Evolutionary conservation across 2,113 vertebrate genomes (phyloP), one percentile per base, ranked within the genome.

Genomic region (Tonatia bakeri): DNA sequence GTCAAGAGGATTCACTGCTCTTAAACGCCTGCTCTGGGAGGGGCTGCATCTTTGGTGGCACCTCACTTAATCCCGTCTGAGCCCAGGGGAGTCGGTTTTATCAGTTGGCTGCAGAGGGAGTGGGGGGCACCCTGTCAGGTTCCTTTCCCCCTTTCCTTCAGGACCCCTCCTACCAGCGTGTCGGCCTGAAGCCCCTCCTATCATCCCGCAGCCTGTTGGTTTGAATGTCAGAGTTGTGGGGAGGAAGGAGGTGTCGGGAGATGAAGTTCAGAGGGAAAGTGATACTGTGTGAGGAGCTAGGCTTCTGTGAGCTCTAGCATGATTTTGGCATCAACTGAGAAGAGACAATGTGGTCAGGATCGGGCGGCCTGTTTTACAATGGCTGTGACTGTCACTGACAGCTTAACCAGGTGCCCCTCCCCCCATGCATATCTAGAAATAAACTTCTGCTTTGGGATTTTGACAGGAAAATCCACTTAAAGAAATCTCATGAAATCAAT

Each of bases 211-310:
- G 15, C 89, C 22, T 85, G 56, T 52, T 36, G 22, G 20, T 76
- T 89, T 72, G 36, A 40, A 50, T 76, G 64, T 97, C 77, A 75
- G 93, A 45, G 19, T 54, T 3, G 11, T 19, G 73, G 1, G 24
- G 45, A 89, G 70, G n/a, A 79, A 70, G 87, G 80, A 90, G 85
- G 54, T 86, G 40, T 59, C 89, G 52, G 82, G 88, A 95, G 50
- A 72, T 5, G 1, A 50, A 77, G 36, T 61, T 87, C 70, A 80
- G 54, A 47, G 33, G 64, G 70, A 64, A 92, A 76, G 7, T 36
- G 59, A 94, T 72, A 88, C 26, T 0, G 9, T 50, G 38, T 43
- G 80, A 77, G 50, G 50, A 87, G 40, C 15, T 19, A 33, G 59
- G 84, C 50, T 94, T 52, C 13, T 22, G 22, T 33, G 64, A 93